A percentile compares a stretch with the other conserved stretches of the same genome.
phyloP scores from a whole-genome alignment of 2,113 vertebrate species.

The Charina bottae region DNA sequence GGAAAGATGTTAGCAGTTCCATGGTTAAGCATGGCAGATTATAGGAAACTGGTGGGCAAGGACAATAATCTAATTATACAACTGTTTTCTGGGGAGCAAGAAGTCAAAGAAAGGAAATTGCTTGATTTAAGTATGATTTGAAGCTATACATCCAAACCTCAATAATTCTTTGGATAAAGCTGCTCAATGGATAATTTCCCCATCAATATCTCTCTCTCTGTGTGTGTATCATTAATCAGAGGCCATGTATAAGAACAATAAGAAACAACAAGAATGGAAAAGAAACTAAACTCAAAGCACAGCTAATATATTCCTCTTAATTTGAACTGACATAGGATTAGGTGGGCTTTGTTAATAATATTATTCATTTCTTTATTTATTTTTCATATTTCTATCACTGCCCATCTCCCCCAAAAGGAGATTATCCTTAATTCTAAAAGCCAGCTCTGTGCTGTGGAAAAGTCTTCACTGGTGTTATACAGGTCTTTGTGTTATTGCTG shows the following conservation, averaged over 20 bases:
- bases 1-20: not conserved
- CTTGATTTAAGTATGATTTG: not conserved
- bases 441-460: not conserved
- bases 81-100: not conserved
- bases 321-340: slow-evolving; percentile 11
- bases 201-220: not conserved
- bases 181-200: slow-evolving; percentile 1
- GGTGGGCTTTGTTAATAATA: not conserved
- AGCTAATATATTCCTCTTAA: slow-evolving; percentile 6
- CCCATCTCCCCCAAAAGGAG: no score
- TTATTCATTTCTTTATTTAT: no score
- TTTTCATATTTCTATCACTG: no score
- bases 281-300: not conserved
- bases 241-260: not conserved
- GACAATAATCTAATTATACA: not conserved
- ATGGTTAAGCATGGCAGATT: not conserved
- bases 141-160: not conserved
- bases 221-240: slow-evolving; percentile 11
- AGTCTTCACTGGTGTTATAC: not conserved
- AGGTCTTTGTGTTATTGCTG: slow-evolving; percentile 3
- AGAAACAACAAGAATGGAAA: not conserved
- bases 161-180: not conserved
- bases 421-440: slow-evolving; percentile 17
- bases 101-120: not conserved
- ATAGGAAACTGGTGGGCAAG: not conserved